Evolutionary conservation across 2,797 vertebrate genomes (phyloP).

Genomic region (Zalophus californianus): DNA sequence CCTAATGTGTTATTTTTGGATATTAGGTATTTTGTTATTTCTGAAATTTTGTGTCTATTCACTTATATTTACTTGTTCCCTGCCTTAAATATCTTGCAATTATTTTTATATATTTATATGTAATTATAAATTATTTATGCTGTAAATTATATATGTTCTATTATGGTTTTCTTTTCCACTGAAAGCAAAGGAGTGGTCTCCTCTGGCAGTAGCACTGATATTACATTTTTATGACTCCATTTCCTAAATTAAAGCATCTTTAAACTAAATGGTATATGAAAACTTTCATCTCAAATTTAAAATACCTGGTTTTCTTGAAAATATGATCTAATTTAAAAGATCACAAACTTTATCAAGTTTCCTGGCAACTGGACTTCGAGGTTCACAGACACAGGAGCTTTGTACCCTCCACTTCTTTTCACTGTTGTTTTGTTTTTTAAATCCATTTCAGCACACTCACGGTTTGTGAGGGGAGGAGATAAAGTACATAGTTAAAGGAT

Average conservation of each 20-base stretch:
- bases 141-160: accelerated
- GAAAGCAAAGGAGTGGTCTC: background rate
- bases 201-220: background rate
- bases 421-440: background rate
- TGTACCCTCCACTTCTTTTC: too few relatives aligned
- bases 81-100: background rate
- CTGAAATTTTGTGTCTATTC: background rate
- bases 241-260: background rate
- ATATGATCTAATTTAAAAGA: background rate
- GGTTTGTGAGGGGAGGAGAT: background rate
- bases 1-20: background rate
- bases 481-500: background rate
- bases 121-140: background rate
- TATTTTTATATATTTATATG: too few relatives aligned
- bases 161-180: background rate
- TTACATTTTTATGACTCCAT: background rate
- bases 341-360: background rate
- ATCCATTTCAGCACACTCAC: background rate
- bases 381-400: background rate
- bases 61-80: background rate
- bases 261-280: background rate
- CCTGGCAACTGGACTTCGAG: too few relatives aligned
- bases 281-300: background rate
- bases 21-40: background rate
- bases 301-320: background rate